Conservation (phyloP, 2,797 vertebrate genomes). For the Hipposideros larvatus region DNA sequence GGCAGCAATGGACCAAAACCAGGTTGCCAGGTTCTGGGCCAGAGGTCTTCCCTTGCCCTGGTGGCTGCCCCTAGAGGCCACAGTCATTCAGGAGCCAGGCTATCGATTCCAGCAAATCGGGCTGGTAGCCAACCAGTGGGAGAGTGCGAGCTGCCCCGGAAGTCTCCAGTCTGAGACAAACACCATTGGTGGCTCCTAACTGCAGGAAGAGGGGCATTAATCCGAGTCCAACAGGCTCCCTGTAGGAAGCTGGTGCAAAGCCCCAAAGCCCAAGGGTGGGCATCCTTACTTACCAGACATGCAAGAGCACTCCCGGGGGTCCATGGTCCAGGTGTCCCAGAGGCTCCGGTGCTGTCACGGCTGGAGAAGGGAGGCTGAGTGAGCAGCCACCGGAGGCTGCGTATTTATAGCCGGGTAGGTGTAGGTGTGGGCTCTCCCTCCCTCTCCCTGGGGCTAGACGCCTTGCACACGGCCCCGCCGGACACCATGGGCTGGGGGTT, state of each 20-base stretch:
- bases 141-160: background rate
- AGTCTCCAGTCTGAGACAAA: background rate
- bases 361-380: conserved; percentile 6
- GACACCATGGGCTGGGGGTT: background rate
- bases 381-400: background rate
- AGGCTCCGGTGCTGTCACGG: background rate
- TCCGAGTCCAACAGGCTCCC: background rate
- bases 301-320: conserved; percentile 87
- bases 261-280: background rate
- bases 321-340: conserved; percentile 79
- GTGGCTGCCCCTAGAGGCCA: background rate
- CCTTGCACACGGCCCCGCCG: conserved; percentile 59
- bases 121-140: background rate
- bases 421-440: conserved; percentile 73
- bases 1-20: background rate
- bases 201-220: background rate
- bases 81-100: background rate
- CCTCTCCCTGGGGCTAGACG: conserved; percentile 83
- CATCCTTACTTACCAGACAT: conserved; percentile 84
- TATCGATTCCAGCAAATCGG: background rate
- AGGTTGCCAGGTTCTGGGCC: background rate
- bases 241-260: background rate
- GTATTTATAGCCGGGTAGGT: conserved; percentile 85
- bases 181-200: fast-evolving
- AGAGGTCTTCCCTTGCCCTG: background rate